Base-by-base conservation (phyloP, 2,888 invertebrate species). In the Galeopsomyia nigrocyanea region DNA sequence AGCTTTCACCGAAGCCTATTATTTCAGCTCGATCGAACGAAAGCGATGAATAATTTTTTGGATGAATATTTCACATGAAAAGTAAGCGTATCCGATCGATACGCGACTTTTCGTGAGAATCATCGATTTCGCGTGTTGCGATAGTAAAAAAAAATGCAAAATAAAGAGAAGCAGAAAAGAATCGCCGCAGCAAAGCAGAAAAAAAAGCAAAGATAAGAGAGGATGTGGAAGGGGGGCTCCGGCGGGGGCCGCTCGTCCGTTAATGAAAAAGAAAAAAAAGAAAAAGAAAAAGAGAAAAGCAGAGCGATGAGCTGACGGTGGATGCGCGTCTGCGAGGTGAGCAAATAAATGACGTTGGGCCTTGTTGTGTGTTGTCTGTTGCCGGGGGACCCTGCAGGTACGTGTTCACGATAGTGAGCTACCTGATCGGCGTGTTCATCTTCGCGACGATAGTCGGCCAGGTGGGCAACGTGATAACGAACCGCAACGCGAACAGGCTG, bases 401-500 rank as follows among this genome's bases (percentile, higher is more conserved):
- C 88, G 91, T 97, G 85, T 98, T 98, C 89, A 98, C 97, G 78
- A 98, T 98, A 85, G 94, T 96, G 84, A 97, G 97, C 88, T 98
- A 98, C 89, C 90, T 98, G 84, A 97, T 98, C 84, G 98, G 97
- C 79, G 97, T 98, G 78, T 98, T 98, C 90, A 96, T 98, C 87
- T 98, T 98, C 88, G 97, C 98, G 70, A 98, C 97, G 66, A 98
- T 98, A 84, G 97, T 98, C 76, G 97, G 98, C 66, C 98, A 98
- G 91, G 98, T 98, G 67, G 98, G 98, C 78, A 98, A 97, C 87
- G 97, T 98, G 82, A 98, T 98, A 87, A 97, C 97, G 65, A 98
- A 98, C 88, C 91, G 97, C 80, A 98, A 98, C 87, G 98, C 98
- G 60, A 97, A 97, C 87, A 91, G 98, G 64, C 89, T 97, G 81